Percentiles rank a stretch among this genome's conserved stretches.
These are phyloP conservation scores for Oasisia sp. DNA, from an alignment of 2,888 invertebrate genomes.

Conservation along the genomic window DNA sequence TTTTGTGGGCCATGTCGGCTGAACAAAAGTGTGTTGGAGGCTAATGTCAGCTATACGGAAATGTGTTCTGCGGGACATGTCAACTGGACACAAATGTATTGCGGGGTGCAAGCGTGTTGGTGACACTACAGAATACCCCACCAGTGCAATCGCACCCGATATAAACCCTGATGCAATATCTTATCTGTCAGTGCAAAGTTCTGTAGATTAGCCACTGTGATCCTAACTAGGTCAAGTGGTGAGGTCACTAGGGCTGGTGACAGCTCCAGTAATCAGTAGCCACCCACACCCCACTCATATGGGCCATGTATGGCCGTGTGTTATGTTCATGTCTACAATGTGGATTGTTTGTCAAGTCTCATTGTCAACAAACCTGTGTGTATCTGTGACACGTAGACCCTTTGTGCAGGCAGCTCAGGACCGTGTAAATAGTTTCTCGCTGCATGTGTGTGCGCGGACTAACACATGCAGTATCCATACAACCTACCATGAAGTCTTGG, in stretches of 20 bases:
- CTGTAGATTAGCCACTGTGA: neutral
- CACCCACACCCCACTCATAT: neutral
- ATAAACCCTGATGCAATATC: neutral
- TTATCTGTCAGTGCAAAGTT: neutral
- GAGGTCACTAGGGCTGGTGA: neutral
- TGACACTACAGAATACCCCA: neutral
- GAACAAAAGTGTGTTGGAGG: neutral
- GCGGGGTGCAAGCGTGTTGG: neutral
- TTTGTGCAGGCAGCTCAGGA: constrained; percentile 8
- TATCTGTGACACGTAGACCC: neutral
- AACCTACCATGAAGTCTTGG: neutral
- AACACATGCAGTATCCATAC: neutral
- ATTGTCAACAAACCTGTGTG: neutral
- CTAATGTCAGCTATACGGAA: no score
- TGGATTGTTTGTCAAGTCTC: neutral
- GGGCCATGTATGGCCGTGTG: neutral
- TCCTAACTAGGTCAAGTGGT: neutral
- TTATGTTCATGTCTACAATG: neutral
- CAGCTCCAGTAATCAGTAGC: neutral
- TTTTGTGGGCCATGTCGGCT: neutral
- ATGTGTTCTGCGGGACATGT: no score
- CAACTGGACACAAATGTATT: no score
- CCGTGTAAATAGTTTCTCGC: neutral
- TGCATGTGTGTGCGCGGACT: neutral
- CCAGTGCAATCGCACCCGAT: neutral